phyloP scores from a whole-genome alignment of 2,797 vertebrate genomes.

The Cephalopachus bancanus region DNA sequence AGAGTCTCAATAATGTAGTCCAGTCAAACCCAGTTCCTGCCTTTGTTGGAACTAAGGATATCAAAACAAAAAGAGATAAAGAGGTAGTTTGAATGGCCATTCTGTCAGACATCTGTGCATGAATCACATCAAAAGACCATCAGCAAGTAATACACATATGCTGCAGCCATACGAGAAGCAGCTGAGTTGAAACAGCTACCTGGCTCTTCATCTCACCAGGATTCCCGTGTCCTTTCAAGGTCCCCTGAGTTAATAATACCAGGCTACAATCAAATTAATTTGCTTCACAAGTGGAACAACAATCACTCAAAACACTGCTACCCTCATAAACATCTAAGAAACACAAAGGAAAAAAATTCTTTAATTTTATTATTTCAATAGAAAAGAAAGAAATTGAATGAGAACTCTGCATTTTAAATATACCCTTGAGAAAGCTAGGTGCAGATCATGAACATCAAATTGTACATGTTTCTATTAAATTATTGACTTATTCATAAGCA shows the following conservation, averaged over 20 bases:
- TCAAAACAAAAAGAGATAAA: constrained; percentile 72
- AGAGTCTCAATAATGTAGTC: constrained; percentile 38
- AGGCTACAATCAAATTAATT: constrained; percentile 55
- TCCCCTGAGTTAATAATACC: constrained; percentile 41
- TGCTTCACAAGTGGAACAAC: constrained; percentile 54
- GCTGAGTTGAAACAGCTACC: constrained; percentile 63
- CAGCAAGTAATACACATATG: constrained; percentile 39
- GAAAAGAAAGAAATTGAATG: constrained; percentile 30
- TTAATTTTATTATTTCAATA: constrained; percentile 42
- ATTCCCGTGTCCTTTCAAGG: constrained; percentile 58
- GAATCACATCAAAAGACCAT: constrained; percentile 74
- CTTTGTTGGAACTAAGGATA: constrained; percentile 53
- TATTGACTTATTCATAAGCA: constrained; percentile 54
- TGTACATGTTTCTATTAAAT: constrained; percentile 8
- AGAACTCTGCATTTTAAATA: constrained; percentile 9
- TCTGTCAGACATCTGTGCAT: constrained; percentile 63
- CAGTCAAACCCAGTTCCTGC: background rate
- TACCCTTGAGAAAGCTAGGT: constrained; percentile 54
- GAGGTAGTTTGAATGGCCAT: background rate
- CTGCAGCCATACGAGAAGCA: background rate
- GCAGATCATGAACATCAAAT: background rate
- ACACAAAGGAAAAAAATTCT: constrained; percentile 39
- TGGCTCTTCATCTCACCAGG: constrained; percentile 67
- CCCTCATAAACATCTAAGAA: constrained; percentile 50
- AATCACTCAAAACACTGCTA: constrained; percentile 53